Evolutionary conservation across 2,113 vertebrate genomes (phyloP).

Genomic region (Erythrocebus patas): DNA sequence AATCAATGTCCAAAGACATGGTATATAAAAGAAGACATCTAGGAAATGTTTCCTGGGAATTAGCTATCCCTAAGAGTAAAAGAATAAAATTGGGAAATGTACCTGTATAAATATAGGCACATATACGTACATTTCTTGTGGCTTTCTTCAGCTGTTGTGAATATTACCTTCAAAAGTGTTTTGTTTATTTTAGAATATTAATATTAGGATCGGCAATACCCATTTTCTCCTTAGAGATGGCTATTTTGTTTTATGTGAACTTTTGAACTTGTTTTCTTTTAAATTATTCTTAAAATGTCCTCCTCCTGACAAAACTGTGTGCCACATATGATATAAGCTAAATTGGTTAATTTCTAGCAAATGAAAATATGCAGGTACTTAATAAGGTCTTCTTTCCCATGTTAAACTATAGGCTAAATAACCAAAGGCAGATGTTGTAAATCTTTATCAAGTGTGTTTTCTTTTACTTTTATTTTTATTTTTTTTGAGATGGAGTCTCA

Average conservation of each 20-base stretch:
- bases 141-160: neutral
- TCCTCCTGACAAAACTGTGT: neutral
- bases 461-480: too few relatives aligned
- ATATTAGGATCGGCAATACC: neutral
- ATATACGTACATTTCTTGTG: neutral
- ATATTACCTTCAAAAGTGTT: neutral
- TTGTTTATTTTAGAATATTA: neutral
- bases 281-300: conserved; percentile 5
- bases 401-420: neutral
- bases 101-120: neutral
- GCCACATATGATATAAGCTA: neutral
- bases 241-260: neutral
- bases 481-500: too few relatives aligned
- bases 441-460: neutral
- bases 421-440: neutral
- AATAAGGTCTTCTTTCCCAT: neutral
- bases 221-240: neutral
- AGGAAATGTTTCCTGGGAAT: neutral
- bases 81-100: neutral
- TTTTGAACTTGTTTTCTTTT: conserved; percentile 22
- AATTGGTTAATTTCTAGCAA: neutral
- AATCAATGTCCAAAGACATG: neutral
- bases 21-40: neutral
- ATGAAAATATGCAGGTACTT: neutral
- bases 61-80: neutral